Percentiles rank a stretch among this genome's conserved stretches.
phyloP scores from a whole-genome alignment of 1,140 invertebrate species.

The Antheraea pernyi region DNA sequence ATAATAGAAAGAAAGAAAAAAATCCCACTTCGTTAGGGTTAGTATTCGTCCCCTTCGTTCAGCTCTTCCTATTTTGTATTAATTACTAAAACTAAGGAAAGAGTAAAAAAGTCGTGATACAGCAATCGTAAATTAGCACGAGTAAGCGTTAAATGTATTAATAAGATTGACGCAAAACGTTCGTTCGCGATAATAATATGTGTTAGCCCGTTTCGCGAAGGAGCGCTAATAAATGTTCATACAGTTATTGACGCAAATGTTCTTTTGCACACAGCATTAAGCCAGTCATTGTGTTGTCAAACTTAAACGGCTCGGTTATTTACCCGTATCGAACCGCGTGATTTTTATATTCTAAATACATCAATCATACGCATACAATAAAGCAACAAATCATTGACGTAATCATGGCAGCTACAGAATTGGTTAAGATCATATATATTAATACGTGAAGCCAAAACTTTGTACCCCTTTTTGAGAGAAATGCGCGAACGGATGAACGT shows the following conservation, averaged over 20 bases:
- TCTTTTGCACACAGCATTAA: slow-evolving; percentile 14
- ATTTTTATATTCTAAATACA: not conserved
- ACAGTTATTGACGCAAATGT: slow-evolving; percentile 28
- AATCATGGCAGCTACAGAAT: not conserved
- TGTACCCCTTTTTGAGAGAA: no score
- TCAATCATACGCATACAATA: not conserved
- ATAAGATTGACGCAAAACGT: slow-evolving; percentile 31
- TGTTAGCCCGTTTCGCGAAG: slow-evolving; percentile 26
- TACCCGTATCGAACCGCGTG: slow-evolving; percentile 6
- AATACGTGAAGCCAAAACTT: no score
- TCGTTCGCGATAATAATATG: slow-evolving; percentile 20
- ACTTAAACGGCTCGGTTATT: slow-evolving; percentile 24
- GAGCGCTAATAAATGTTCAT: slow-evolving; percentile 26
- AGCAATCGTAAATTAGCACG: slow-evolving; percentile 22
- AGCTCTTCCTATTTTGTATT: not conserved
- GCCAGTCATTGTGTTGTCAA: slow-evolving; percentile 23
- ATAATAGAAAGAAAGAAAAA: not conserved
- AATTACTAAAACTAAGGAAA: not conserved
- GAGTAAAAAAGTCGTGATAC: slow-evolving; percentile 20
- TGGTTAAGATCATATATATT: no score
- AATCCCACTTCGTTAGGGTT: not conserved
- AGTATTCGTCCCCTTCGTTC: not conserved
- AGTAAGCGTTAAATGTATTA: slow-evolving; percentile 24
- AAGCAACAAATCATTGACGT: not conserved
- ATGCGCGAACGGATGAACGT: no score